A percentile compares a stretch with the other conserved stretches of the same genome.
Evolutionary conservation across 2,888 invertebrate species (phyloP).

Genomic region (Drosophila histrio): DNA sequence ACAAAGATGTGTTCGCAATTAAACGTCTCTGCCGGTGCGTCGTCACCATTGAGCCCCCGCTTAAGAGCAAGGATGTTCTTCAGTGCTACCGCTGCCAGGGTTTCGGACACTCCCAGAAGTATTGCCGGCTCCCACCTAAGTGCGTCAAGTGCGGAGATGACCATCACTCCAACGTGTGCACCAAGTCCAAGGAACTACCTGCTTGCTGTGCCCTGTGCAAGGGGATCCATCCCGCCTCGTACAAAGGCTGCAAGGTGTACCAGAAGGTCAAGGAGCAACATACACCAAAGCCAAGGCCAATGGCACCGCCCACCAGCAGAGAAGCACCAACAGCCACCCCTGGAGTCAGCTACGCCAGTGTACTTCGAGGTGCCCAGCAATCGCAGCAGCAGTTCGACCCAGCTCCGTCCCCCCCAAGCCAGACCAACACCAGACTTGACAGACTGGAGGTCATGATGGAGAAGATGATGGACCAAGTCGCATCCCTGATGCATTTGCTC

Average conservation of each 20-base stretch:
- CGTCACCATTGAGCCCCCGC: background rate
- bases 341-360: background rate
- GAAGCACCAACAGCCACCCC: background rate
- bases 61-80: background rate
- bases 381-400: background rate
- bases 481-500: background rate
- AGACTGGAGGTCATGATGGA: background rate
- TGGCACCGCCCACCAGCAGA: background rate
- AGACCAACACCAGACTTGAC: background rate
- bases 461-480: background rate
- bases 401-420: background rate
- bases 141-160: background rate
- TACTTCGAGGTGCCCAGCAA: background rate
- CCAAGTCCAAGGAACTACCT: background rate
- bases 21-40: background rate
- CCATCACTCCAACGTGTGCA: background rate
- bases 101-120: background rate
- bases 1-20: background rate
- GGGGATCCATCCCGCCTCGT: background rate
- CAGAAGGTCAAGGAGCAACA: background rate
- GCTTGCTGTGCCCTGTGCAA: background rate
- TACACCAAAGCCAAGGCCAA: background rate
- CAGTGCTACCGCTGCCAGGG: conserved; percentile 4
- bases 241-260: background rate
- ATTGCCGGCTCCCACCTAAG: background rate